Base-by-base conservation (phyloP, 2,888 invertebrate species). In the Synanthedon formicaeformis region DNA sequence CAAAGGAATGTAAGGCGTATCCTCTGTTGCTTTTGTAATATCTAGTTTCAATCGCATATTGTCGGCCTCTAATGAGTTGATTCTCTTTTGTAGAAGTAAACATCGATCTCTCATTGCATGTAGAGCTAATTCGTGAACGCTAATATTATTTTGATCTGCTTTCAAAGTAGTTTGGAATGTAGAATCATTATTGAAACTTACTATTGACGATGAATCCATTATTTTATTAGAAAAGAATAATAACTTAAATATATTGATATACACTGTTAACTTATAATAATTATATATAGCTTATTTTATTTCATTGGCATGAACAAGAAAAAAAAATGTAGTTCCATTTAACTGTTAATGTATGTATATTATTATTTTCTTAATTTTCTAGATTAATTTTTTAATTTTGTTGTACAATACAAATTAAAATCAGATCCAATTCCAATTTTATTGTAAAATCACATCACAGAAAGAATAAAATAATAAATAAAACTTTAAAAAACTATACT, bases 21-120 rank as follows among this genome's bases (percentile, higher is more conserved):
- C 71, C 58, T 78, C 76, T 8, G 62, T 68, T 41, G 67, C 61
- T 57, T 86, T 77, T 11, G 72, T 69, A 50, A 73, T 64, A 60
- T 83, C 79, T 41, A 89, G 64, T 65, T 80, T 80, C 58, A 95
- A 77, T 54, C 89, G 86, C 71, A 92, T 88, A 72, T 95, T 95
- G 76, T 95, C 95, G 58, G 91, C 91, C 80, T 95, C 95, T 27
- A 94, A 87, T 1, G 81, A 71, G 13, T 90, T 88, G 51, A 95
- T 89, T 64, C 93, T 88, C 58, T 91, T 89, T 72, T 95, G 94
- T 50, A 95, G 81, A 54, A 92, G 89, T 68, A 92, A 90, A 78
- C 95, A 95, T 52, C 95, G 88, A 75, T 95, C 95, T 72, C 93
- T 91, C 90, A 95, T 92, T 11, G 94, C 95, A 72, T 93, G 92